These are phyloP conservation scores for Bombus waltoni DNA, from an alignment of 1,140 invertebrate species.

Conservation along the genomic window DNA sequence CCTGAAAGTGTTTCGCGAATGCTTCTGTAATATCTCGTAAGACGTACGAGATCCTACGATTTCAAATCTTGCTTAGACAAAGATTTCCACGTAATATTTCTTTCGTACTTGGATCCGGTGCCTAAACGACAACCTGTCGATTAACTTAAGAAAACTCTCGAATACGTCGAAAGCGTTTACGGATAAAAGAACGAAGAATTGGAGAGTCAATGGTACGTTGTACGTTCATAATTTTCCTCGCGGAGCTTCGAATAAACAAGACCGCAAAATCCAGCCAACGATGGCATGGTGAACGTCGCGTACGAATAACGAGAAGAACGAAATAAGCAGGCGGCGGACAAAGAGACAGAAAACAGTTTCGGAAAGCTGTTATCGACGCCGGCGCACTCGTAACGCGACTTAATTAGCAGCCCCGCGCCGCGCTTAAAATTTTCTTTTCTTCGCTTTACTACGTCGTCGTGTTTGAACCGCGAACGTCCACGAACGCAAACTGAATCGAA, in stretches of 20 bases:
- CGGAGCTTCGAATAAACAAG: neutral
- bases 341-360: slow-evolving; percentile 4
- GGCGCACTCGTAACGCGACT: slow-evolving; percentile 56
- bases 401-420: slow-evolving; percentile 7
- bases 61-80: no score
- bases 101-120: no score
- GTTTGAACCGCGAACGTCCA: slow-evolving; percentile 39
- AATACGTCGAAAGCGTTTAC: neutral
- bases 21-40: no score
- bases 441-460: neutral
- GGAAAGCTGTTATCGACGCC: slow-evolving; percentile 39
- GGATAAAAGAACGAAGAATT: neutral
- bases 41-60: no score
- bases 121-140: neutral
- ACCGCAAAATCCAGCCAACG: neutral
- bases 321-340: neutral
- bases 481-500: slow-evolving; percentile 47
- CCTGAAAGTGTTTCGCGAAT: no score
- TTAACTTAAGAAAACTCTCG: neutral
- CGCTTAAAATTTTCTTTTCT: neutral
- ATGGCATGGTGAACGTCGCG: neutral
- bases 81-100: no score
- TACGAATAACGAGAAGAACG: neutral
- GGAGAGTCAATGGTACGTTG: neutral
- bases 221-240: neutral